Evolutionary conservation across 2,888 invertebrate species (phyloP), one percentile per base, ranked within the genome.

Genomic region (Ochropacha duplaris): DNA sequence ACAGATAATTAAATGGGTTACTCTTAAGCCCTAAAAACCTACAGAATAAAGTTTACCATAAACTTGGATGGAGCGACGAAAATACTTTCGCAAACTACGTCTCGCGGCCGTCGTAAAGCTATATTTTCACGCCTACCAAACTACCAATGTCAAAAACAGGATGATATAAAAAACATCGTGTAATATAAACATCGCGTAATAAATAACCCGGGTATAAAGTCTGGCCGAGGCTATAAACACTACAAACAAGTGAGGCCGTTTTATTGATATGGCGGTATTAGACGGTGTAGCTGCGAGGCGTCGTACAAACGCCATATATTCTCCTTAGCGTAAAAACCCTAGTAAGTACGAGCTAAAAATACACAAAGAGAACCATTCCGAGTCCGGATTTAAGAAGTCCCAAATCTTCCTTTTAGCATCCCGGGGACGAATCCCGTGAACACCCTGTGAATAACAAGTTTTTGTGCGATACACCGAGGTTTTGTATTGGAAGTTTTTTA

Each of bases 161-260:
- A 44, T 9, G 44, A 44, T 44, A 9, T 44, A 44, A 44, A 44
- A 44, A 44, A 44, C 8, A 19, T 44, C 9, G 8, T 9, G 44
- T 16, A 44, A 44, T 44, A 44, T 44, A 44, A 44, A 19, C 44
- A 44, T n/a, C n/a, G n/a, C 5, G 26, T 55, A 55, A n/a, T 54
- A 31, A 36, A 36, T 58, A 58, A 58, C 16, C 4, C 2, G 8
- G 50, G 44, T 50, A 58, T 55, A 54, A 58, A 54, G 49, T 57
- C 50, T 19, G 49, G 57, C 16, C 24, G 26, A 12, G 22, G 54
- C 36, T 54, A 24, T 28, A 34, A 51, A 54, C 54, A 58, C 50
- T 39, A 55, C 36, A 54, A 58, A 55, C 55, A 55, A 58, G 50
- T 55, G 16, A 50, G 55, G 16, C 28, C 39, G 51, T 28, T 56